These are phyloP conservation scores for Silurus meridionalis DNA, from an alignment of 2,113 vertebrate genomes.

Conservation along the genomic window DNA sequence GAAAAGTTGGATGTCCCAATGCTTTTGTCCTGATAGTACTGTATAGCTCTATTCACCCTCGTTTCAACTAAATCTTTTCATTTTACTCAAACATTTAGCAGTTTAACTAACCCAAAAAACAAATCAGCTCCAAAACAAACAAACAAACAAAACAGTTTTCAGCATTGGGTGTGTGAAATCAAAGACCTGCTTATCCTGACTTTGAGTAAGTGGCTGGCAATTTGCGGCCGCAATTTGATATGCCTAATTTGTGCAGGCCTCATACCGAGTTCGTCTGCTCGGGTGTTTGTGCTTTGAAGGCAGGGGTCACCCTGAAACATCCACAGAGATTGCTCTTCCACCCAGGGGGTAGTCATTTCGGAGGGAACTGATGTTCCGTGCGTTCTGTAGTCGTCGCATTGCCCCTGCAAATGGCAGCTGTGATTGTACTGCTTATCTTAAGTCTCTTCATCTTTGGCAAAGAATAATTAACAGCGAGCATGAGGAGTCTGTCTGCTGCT, in stretches of 20 bases:
- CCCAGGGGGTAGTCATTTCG: slow-evolving; percentile 50
- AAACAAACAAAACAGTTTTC: background rate
- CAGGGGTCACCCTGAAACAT: slow-evolving; percentile 58
- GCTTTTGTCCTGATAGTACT: too few species aligned
- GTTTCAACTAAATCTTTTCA: background rate
- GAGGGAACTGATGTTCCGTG: slow-evolving; percentile 49
- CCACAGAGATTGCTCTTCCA: slow-evolving; percentile 49
- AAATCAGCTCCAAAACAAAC: slow-evolving; percentile 4
- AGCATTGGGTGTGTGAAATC: slow-evolving; percentile 29
- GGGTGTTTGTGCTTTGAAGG: slow-evolving; percentile 44
- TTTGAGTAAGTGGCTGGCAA: slow-evolving; percentile 49
- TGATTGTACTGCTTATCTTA: slow-evolving; percentile 56
- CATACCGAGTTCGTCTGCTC: slow-evolving; percentile 33
- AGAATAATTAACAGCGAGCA: slow-evolving; percentile 55
- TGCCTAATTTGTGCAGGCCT: slow-evolving; percentile 43
- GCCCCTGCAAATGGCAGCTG: slow-evolving; percentile 48
- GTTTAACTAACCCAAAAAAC: slow-evolving; percentile 17
- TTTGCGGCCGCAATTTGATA: slow-evolving; percentile 48
- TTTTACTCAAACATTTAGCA: background rate
- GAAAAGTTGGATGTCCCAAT: too few species aligned
- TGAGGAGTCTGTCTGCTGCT: slow-evolving; percentile 52
- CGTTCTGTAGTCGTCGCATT: slow-evolving; percentile 46
- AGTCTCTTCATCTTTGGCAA: slow-evolving; percentile 57
- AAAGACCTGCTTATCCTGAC: slow-evolving; percentile 44
- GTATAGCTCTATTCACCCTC: background rate